phyloP scores from a whole-genome alignment of 2,888 invertebrate genomes.

The Yponomeuta plumbellus region DNA sequence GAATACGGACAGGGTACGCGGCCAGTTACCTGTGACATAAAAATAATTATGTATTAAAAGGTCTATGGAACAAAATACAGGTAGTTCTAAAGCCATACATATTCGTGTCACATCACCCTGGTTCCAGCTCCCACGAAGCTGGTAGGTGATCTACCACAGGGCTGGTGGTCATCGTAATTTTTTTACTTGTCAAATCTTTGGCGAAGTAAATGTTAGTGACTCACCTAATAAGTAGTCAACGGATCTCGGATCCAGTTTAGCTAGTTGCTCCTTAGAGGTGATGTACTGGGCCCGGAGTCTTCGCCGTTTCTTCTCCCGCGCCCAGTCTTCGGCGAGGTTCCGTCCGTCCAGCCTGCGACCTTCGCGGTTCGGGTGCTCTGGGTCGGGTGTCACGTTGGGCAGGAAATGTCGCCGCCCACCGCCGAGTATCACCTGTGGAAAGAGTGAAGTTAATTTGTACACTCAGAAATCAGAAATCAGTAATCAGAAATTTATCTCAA shows the following conservation, averaged over 20 bases:
- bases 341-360: constrained; percentile 85
- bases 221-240: constrained; percentile 86
- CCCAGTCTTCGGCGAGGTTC: constrained; percentile 88
- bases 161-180: too few species aligned
- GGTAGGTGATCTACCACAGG: too few species aligned
- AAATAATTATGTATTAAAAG: too few species aligned
- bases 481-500: too few species aligned
- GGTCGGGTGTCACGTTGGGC: constrained; percentile 82
- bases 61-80: too few species aligned
- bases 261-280: constrained; percentile 83
- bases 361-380: constrained; percentile 81
- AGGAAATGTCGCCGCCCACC: constrained; percentile 87
- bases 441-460: neutral
- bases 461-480: too few species aligned
- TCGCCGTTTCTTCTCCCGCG: constrained; percentile 82
- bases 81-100: too few species aligned
- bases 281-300: constrained; percentile 83
- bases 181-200: too few species aligned
- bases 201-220: constrained; percentile 26
- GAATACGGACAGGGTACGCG: too few species aligned
- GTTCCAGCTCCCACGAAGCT: too few species aligned
- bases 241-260: constrained; percentile 80
- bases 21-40: too few species aligned
- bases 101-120: too few species aligned
- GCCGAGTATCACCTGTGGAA: constrained; percentile 83